Evolutionary conservation across 2,888 invertebrate genomes (phyloP).

Genomic region (Scaptomyza parva): DNA sequence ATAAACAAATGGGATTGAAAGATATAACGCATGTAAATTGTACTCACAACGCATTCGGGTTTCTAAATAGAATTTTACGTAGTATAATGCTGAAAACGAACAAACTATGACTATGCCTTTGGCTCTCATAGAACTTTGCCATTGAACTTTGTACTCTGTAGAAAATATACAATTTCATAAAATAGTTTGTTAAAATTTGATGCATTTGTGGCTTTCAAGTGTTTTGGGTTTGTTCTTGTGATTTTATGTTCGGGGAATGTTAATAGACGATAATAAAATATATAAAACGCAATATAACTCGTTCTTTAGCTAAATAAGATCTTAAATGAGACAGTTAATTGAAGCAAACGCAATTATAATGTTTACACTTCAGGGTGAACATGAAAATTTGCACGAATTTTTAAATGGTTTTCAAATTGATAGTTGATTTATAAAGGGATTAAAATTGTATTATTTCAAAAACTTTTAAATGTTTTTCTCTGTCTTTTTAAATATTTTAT

Average conservation of each 20-base stretch:
- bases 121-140: constrained; percentile 52
- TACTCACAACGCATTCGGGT: constrained; percentile 80
- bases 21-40: constrained; percentile 30
- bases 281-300: neutral
- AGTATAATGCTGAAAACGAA: constrained; percentile 77
- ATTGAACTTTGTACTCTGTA: constrained; percentile 54
- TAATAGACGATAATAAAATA: neutral
- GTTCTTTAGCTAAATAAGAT: neutral
- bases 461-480: too few species aligned
- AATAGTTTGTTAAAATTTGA: neutral
- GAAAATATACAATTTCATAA: constrained; percentile 47
- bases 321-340: neutral
- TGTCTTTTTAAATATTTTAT: too few species aligned
- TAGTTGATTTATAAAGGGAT: neutral
- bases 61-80: constrained; percentile 79
- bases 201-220: too few species aligned
- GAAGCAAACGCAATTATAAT: neutral
- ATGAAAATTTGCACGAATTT: neutral
- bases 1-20: constrained; percentile 21
- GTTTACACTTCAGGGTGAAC: neutral
- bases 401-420: neutral
- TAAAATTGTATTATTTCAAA: neutral
- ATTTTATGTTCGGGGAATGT: neutral
- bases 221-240: too few species aligned
- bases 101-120: constrained; percentile 75